Base-by-base conservation (phyloP, 2,113 vertebrate genomes). In the Caretta caretta region DNA sequence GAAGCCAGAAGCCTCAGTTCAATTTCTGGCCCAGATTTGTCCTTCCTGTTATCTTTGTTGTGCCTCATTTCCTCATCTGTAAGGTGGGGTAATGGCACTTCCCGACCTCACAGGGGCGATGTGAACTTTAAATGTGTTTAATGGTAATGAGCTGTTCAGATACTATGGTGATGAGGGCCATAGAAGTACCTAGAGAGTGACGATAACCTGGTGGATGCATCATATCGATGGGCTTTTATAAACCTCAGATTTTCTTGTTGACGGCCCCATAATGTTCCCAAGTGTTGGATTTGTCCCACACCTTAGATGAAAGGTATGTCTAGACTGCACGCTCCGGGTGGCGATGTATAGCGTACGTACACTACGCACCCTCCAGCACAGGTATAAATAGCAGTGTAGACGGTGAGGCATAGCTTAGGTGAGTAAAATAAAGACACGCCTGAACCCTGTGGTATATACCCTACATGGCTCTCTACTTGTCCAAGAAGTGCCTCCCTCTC, bases 31-130 rank as follows among this genome's bases (percentile, higher is more conserved):
- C 90, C 0, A 0, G 5, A 11, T 83, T 13, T 49, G 49, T 78
- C 8, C 56, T 90, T 81, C 83, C 53, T 82, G 12, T 75, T 22
- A 75, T 38, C 35, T 75, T 20, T 35, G 38, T 38, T 5, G 2
- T 0, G 0, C 38, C 4, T 65, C 1, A 2, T 29, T 62, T 75
- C 31, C 78, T 35, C 6, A 42, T 75, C 69, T 22, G 69, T 75
- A 65, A 35, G 13, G 10, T 17, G 31, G 31, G 59, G 31, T 35
- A 65, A 65, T 16, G 17, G 14, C 31, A 65, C 13, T 65, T 35
- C 59, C 57, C 11, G 13, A 29, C 27, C 25, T 5, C 27, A 59
- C 59, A 65, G 59, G 31, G 31, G 14, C 35, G 59, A 16, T 16
- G 13, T 31, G 29, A 65, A 65, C 5, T 65, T 65, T 31, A 24